Conservation (phyloP, 2,113 vertebrate genomes). For the Psephotus haematonotus region DNA sequence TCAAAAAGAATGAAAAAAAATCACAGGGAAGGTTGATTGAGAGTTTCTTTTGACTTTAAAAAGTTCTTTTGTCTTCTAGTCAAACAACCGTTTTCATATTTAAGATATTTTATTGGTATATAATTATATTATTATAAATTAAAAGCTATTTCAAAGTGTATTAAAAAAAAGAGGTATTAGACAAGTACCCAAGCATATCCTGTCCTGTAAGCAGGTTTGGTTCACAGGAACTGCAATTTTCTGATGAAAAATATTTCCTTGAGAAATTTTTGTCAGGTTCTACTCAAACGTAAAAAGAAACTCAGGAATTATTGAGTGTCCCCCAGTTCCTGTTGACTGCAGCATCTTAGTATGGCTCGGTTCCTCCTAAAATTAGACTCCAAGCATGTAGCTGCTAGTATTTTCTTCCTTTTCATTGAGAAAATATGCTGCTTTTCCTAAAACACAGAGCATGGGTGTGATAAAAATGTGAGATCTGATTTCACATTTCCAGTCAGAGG, state of each 20-base stretch:
- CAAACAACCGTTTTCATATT: neutral
- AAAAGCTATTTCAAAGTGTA: neutral
- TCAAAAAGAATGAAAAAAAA: neutral
- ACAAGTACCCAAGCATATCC: neutral
- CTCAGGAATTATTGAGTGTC: slow-evolving; percentile 27
- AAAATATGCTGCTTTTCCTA: neutral
- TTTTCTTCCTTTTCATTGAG: neutral
- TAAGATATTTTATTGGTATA: neutral
- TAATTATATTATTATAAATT: neutral
- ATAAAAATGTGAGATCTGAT: neutral
- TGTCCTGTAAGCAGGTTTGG: neutral
- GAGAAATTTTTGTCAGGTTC: slow-evolving; percentile 17
- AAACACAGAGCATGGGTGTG: neutral
- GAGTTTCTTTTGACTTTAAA: neutral
- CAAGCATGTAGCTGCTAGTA: neutral
- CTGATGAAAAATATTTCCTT: neutral
- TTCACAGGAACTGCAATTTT: neutral
- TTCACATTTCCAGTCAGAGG: neutral
- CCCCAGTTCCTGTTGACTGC: slow-evolving; percentile 37
- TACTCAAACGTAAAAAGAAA: slow-evolving; percentile 14
- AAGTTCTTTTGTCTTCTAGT: neutral
- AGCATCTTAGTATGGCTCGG: slow-evolving; percentile 4
- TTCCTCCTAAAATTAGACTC: slow-evolving; percentile 49
- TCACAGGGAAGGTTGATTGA: neutral
- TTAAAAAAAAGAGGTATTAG: neutral